These are phyloP conservation scores for Montipora cactus DNA, from an alignment of 64 coral and sea anemone genomes.

Conservation along the genomic window DNA sequence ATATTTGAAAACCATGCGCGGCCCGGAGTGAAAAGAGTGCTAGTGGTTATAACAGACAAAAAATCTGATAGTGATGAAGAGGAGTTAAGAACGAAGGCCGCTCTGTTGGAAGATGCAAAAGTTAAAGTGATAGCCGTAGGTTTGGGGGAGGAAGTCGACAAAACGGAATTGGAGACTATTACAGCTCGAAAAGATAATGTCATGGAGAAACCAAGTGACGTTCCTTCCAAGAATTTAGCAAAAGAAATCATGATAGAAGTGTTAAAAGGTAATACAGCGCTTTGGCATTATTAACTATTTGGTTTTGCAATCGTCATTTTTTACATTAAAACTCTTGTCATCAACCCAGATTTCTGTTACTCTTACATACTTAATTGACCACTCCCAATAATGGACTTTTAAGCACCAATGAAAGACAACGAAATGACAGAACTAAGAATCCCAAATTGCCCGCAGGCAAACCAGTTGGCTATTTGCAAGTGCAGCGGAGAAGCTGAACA, in stretches of 20 bases:
- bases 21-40: slow-evolving; percentile 53
- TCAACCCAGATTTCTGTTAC: neutral
- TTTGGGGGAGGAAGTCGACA: slow-evolving; percentile 66
- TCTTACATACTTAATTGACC: too few relatives aligned
- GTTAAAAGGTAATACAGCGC: slow-evolving; percentile 43
- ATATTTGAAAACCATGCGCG: slow-evolving; percentile 48
- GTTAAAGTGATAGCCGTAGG: slow-evolving; percentile 84
- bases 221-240: slow-evolving; percentile 1
- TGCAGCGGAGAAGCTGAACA: too few relatives aligned
- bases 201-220: slow-evolving; percentile 24
- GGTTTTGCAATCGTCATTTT: neutral
- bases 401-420: too few relatives aligned
- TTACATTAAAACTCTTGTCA: neutral
- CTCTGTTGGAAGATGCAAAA: slow-evolving; percentile 54
- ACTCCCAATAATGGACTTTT: too few relatives aligned
- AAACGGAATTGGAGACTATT: slow-evolving; percentile 57
- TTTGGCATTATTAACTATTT: neutral
- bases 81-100: slow-evolving; percentile 38
- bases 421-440: too few relatives aligned
- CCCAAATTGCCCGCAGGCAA: too few relatives aligned
- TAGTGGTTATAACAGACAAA: slow-evolving; percentile 82
- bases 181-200: slow-evolving; percentile 72
- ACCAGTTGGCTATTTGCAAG: too few relatives aligned
- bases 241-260: slow-evolving; percentile 76
- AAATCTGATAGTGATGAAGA: slow-evolving; percentile 55